Conservation (phyloP, 2,113 vertebrate genomes). For the Lycocorax pyrrhopterus region DNA sequence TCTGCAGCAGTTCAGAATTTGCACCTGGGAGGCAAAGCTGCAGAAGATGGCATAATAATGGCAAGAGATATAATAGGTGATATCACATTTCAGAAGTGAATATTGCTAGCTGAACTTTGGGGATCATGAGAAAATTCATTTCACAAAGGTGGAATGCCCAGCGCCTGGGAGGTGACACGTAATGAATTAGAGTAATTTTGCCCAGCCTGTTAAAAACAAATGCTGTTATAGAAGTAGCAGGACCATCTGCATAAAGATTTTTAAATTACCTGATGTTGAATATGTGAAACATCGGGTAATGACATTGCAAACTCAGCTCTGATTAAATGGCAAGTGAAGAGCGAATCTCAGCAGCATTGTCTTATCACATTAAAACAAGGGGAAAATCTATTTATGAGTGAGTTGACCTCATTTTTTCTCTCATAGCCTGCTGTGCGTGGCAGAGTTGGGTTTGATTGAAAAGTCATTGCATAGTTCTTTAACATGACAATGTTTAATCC, state of each 20-base stretch:
- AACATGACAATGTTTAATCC: neutral
- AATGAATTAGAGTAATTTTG: neutral
- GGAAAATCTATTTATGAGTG: conserved; percentile 6
- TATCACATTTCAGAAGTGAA: neutral
- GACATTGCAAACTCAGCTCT: neutral
- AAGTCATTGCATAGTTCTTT: neutral
- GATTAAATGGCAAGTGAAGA: conserved; percentile 19
- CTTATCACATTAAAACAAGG: neutral
- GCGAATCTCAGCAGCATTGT: neutral
- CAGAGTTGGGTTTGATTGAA: neutral
- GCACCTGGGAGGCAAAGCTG: neutral
- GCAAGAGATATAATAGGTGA: neutral
- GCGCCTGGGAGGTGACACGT: neutral
- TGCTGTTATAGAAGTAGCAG: neutral
- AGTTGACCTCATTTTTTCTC: neutral
- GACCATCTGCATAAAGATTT: neutral
- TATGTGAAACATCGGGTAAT: neutral
- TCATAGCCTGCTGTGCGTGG: neutral
- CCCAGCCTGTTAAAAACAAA: neutral
- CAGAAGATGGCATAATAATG: neutral
- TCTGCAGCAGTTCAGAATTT: neutral
- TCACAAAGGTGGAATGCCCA: neutral
- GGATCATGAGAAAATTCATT: neutral
- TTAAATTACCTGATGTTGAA: neutral
- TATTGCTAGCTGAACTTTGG: neutral